Evolutionary conservation across 2,888 invertebrate species (phyloP).

Genomic region (Cosmopolites sordidus): DNA sequence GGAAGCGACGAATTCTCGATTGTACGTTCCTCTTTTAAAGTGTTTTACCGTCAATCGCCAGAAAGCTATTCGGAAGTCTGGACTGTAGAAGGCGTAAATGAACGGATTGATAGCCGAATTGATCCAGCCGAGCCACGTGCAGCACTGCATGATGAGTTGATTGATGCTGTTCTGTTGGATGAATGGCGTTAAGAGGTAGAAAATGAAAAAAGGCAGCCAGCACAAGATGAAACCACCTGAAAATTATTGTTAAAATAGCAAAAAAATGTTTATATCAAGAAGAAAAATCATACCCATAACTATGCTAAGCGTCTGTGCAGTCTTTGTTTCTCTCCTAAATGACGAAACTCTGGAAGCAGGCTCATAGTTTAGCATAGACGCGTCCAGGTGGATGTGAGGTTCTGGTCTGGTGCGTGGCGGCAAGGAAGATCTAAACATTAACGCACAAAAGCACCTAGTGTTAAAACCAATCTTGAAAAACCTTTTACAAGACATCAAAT

Average conservation of each 20-base stretch:
- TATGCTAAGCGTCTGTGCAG: conserved; percentile 80
- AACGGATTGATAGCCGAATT: conserved; percentile 88
- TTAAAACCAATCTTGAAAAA: too few species aligned
- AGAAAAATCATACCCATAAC: conserved; percentile 63
- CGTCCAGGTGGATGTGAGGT: conserved; percentile 55
- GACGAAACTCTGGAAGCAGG: conserved; percentile 59
- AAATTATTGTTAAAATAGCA: too few species aligned
- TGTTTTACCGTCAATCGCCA: conserved; percentile 76
- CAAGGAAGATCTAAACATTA: conserved; percentile 22
- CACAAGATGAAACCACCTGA: conserved; percentile 72
- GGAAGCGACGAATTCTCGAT: background rate
- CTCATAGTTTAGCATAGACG: conserved; percentile 53
- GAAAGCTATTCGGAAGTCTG: conserved; percentile 80
- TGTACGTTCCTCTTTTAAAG: conserved; percentile 50
- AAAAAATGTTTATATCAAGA: too few species aligned
- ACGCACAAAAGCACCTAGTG: too few species aligned
- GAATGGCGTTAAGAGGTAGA: conserved; percentile 77
- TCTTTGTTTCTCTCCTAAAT: conserved; percentile 76
- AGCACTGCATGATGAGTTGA: conserved; percentile 61
- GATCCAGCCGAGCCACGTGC: conserved; percentile 88
- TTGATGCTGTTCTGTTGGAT: conserved; percentile 57
- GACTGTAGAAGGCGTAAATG: conserved; percentile 86
- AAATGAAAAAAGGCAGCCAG: conserved; percentile 84
- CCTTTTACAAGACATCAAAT: too few species aligned
- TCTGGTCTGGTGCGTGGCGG: conserved; percentile 16